Conservation (phyloP, 2,888 invertebrate species). For the Taenaris catops region DNA sequence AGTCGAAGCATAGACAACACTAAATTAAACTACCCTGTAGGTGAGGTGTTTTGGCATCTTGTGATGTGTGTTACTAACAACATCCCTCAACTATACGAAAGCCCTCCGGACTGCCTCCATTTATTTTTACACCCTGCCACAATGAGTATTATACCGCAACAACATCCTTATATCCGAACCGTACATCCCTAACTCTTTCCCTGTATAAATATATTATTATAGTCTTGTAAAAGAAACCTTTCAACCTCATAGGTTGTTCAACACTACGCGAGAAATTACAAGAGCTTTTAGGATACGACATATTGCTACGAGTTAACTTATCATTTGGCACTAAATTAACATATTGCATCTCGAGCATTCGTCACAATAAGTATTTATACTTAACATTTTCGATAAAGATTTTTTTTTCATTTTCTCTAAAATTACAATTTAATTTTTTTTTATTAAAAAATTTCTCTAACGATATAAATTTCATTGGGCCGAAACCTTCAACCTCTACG, state of each 20-base stretch:
- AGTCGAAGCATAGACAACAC: constrained; percentile 23
- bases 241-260: constrained; percentile 76
- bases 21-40: constrained; percentile 24
- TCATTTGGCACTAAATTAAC: constrained; percentile 80
- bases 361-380: constrained; percentile 59
- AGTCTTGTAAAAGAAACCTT: constrained; percentile 78
- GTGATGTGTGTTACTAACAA: neutral
- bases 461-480: constrained; percentile 58
- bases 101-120: constrained; percentile 27
- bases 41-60: constrained; percentile 18
- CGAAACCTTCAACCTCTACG: constrained; percentile 39
- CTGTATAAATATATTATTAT: constrained; percentile 75
- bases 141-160: constrained; percentile 76
- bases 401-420: constrained; percentile 28
- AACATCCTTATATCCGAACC: constrained; percentile 71
- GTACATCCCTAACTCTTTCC: constrained; percentile 76
- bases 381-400: constrained; percentile 57
- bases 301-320: constrained; percentile 79
- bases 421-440: constrained; percentile 57
- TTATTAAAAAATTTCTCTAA: constrained; percentile 47
- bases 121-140: constrained; percentile 69
- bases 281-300: constrained; percentile 74
- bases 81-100: neutral
- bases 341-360: constrained; percentile 77
- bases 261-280: constrained; percentile 76